Conservation (phyloP, 2,113 vertebrate genomes). For the Pica pica region DNA sequence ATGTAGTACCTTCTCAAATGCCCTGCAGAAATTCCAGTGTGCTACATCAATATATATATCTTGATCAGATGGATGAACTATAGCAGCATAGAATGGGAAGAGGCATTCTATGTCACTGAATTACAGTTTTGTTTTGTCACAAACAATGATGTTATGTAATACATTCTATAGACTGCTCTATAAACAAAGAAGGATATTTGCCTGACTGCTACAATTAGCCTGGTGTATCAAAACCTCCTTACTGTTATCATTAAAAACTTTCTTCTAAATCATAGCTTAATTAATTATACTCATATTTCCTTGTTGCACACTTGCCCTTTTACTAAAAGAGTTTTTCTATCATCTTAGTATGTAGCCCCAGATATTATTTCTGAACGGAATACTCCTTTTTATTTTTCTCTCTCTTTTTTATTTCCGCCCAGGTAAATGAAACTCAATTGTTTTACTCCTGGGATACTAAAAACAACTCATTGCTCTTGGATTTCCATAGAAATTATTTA, state of each 20-base stretch:
- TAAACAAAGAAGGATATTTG: neutral
- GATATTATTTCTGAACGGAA: neutral
- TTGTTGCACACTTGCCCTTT: neutral
- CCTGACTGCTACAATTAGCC: neutral
- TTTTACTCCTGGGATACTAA: neutral
- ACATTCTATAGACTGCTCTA: neutral
- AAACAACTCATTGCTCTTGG: neutral
- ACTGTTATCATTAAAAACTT: neutral
- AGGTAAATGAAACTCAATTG: neutral
- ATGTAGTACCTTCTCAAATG: neutral
- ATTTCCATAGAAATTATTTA: neutral
- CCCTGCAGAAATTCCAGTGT: neutral
- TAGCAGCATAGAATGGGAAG: neutral
- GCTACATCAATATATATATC: neutral
- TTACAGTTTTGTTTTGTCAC: neutral
- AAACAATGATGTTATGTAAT: neutral
- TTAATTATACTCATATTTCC: neutral
- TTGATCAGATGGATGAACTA: neutral
- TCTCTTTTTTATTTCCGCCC: accelerated
- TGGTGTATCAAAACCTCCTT: neutral
- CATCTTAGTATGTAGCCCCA: neutral
- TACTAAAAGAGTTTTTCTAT: neutral
- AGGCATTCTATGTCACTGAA: neutral
- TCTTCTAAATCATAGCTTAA: neutral
- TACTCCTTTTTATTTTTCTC: accelerated